Base-by-base conservation (phyloP, 2,888 invertebrate genomes). In the Ptycholaimellus sp. region DNA sequence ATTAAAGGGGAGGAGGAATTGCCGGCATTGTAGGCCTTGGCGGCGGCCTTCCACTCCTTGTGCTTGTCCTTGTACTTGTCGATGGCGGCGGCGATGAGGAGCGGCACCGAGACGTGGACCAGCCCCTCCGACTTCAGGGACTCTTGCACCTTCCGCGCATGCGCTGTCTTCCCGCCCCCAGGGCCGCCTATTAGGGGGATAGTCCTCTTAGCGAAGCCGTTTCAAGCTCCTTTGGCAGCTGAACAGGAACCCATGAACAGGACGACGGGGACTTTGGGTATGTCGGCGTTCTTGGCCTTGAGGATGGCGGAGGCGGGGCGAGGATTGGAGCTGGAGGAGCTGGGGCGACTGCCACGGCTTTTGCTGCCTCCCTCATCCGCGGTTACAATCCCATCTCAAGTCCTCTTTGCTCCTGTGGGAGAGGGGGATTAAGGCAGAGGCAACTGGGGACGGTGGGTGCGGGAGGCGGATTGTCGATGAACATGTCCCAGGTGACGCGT, bases 81-180 rank as follows among this genome's bases (percentile, higher is more conserved):
- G 3, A 56, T 44, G 4, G 53, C 52, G 6, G 42, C 35, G 20
- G 48, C 39, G 21, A 56, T 49, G 20, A 53, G 27, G 37, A 50
- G 49, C 14, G 56, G 55, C 50, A 56, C 50, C 38, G 53, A 57
- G 34, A 56, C 49, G 42, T 55, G 56, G 1, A 54, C 48, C 22
- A 56, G 44, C 2, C 53, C 54, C 28, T 43, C 28, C 4, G 40
- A 43, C 17, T 39, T 38, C n/a, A 51, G 42, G 7, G 40, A 41
- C n/a, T 42, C 41, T n/a, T 39, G 45, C 5, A 56, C 47, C 28
- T 43, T 44, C 9, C 50, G 45, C 1, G 54, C 56, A 33, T 52
- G 50, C 4, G 49, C 40, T 11, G 56, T 54, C 39, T 57, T 57
- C 1, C 49, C 50, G 1, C 54, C 55, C n/a, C 55, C 55, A 1